Evolutionary conservation across 2,888 invertebrate species (phyloP).

Genomic region (Therioaphis trifolii): DNA sequence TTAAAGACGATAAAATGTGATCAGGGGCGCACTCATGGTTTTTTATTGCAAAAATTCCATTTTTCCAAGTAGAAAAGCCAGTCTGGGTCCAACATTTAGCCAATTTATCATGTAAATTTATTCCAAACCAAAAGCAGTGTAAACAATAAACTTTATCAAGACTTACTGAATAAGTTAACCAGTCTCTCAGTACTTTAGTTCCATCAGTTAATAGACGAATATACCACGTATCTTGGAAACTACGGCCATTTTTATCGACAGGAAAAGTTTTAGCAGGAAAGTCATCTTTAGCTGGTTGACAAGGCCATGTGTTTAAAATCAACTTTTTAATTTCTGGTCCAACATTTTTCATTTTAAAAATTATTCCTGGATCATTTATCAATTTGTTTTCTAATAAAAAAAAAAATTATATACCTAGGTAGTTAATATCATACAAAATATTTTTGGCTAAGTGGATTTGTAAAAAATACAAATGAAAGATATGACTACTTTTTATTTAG

Average conservation of each 20-base stretch:
- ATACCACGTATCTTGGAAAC: background rate
- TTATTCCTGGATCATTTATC: conserved; percentile 6
- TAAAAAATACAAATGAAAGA: too few species aligned
- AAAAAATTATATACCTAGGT: too few species aligned
- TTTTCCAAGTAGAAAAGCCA: conserved; percentile 6
- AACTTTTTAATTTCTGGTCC: background rate
- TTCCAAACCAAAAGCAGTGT: conserved; percentile 19
- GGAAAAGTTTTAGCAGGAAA: conserved; percentile 3
- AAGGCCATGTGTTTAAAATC: background rate
- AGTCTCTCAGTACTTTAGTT: background rate
- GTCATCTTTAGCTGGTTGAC: background rate
- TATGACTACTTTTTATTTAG: too few species aligned
- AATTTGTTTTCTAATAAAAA: background rate
- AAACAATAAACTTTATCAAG: conserved; percentile 10
- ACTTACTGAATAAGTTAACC: background rate
- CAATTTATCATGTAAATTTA: conserved; percentile 28
- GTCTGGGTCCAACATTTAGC: background rate
- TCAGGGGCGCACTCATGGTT: background rate
- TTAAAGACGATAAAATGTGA: conserved; percentile 12
- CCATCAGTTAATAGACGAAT: background rate
- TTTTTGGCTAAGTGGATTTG: too few species aligned
- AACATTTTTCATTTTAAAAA: background rate
- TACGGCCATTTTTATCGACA: background rate
- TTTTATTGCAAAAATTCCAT: conserved; percentile 13
- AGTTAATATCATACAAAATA: too few species aligned